These are phyloP conservation scores for Serrognathus titanus DNA, from an alignment of 2,888 invertebrate species.

Conservation along the genomic window DNA sequence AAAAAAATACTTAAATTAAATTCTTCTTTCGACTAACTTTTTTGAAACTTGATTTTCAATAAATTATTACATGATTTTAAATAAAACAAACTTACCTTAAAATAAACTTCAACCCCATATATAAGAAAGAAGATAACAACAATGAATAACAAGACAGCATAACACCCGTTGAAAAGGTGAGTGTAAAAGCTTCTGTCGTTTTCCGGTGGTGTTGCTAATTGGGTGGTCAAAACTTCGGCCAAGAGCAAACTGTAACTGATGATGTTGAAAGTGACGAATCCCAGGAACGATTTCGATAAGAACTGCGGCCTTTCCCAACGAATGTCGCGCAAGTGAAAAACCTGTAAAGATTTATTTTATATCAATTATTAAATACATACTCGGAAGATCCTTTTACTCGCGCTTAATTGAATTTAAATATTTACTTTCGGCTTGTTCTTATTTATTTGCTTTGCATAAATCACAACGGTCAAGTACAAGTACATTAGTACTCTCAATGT, in stretches of 20 bases:
- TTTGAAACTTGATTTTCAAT: too few relatives aligned
- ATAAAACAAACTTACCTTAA: conserved; percentile 73
- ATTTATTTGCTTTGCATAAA: too few relatives aligned
- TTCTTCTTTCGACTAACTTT: too few relatives aligned
- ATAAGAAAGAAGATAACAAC: conserved; percentile 90
- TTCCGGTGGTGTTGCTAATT: conserved; percentile 50
- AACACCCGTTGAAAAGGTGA: conserved; percentile 88
- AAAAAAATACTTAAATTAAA: too few relatives aligned
- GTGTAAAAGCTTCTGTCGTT: conserved; percentile 69
- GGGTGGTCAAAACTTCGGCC: conserved; percentile 64
- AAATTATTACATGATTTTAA: too few relatives aligned
- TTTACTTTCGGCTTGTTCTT: too few relatives aligned
- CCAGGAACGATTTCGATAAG: conserved; percentile 86
- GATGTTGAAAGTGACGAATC: conserved; percentile 85
- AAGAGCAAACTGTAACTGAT: conserved; percentile 82
- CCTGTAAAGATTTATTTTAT: conserved; percentile 52
- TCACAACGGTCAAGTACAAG: too few relatives aligned
- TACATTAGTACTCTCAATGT: too few relatives aligned
- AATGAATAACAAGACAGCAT: conserved; percentile 85
- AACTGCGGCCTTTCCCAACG: conserved; percentile 87
- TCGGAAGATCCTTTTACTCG: too few relatives aligned
- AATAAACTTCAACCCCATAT: conserved; percentile 91
- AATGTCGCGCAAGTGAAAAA: conserved; percentile 84
- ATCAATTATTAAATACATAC: not conserved
- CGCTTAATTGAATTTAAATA: too few relatives aligned